These are phyloP conservation scores for Drosophila nr. fundita DNA, from an alignment of 2,888 invertebrate species.

Conservation along the genomic window DNA sequence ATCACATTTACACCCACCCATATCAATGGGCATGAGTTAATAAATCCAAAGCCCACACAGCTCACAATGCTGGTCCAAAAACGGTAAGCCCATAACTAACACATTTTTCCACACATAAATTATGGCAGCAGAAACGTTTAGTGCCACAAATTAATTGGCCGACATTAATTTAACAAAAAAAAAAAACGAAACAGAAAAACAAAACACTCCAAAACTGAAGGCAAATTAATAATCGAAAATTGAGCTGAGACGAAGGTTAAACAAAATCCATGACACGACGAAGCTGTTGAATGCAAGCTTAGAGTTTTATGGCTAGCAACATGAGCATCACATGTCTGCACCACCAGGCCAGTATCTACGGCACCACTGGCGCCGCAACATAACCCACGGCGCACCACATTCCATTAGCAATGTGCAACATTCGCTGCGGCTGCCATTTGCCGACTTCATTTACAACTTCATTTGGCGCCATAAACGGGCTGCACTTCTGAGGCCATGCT, in stretches of 20 bases:
- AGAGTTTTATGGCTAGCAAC: slow-evolving; percentile 23
- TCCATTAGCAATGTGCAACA: slow-evolving; percentile 30
- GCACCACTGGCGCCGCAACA: slow-evolving; percentile 20
- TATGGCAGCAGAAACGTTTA: slow-evolving; percentile 66
- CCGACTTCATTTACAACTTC: slow-evolving; percentile 77
- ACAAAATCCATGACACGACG: slow-evolving; percentile 30
- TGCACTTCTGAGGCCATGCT: slow-evolving; percentile 9
- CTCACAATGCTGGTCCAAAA: slow-evolving; percentile 55
- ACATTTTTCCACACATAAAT: slow-evolving; percentile 60
- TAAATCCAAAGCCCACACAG: slow-evolving; percentile 56
- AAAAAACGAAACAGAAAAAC: slow-evolving; percentile 7
- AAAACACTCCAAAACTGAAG: slow-evolving; percentile 49
- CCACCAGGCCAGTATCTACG: slow-evolving; percentile 1
- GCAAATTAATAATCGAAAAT: slow-evolving; percentile 68
- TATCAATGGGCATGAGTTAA: slow-evolving; percentile 59
- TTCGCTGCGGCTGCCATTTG: slow-evolving; percentile 30
- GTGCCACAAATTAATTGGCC: slow-evolving; percentile 80
- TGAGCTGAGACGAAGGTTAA: slow-evolving; percentile 48
- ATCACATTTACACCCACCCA: slow-evolving; percentile 75
- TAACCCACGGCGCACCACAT: slow-evolving; percentile 10
- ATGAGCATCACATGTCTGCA: slow-evolving; percentile 24
- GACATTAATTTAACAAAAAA: slow-evolving; percentile 67
- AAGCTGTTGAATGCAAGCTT: slow-evolving; percentile 36
- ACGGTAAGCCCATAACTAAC: slow-evolving; percentile 37
- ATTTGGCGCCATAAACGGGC: slow-evolving; percentile 79